A percentile compares a stretch with the other conserved stretches of the same genome.
These are phyloP conservation scores for Synergus umbraculus DNA, from an alignment of 2,888 invertebrate genomes.

Conservation along the genomic window DNA sequence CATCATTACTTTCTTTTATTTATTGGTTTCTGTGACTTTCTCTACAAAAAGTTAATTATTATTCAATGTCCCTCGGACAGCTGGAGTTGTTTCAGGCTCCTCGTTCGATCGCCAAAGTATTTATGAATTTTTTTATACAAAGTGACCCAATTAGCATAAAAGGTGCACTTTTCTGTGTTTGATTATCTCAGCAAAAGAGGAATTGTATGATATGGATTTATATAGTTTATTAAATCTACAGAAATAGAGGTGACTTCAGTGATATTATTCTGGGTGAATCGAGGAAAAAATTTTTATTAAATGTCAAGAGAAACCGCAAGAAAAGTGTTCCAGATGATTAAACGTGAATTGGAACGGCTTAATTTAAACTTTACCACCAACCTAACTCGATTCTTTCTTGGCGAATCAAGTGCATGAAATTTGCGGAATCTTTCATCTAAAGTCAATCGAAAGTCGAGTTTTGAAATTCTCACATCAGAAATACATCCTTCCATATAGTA, in stretches of 20 bases:
- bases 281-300: not conserved
- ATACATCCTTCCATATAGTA: conserved; percentile 44
- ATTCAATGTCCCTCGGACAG: too few relatives aligned
- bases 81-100: too few relatives aligned
- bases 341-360: not conserved
- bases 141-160: not conserved
- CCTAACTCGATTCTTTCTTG: not conserved
- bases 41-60: too few relatives aligned
- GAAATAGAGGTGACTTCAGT: not conserved
- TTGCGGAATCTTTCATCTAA: not conserved
- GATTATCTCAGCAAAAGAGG: not conserved
- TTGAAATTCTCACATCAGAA: conserved; percentile 40
- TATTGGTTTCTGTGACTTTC: not conserved
- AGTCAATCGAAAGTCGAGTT: not conserved
- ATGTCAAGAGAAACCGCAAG: not conserved
- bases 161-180: not conserved
- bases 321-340: not conserved
- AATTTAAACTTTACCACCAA: not conserved
- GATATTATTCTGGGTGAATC: not conserved
- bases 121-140: not conserved
- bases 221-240: too few relatives aligned
- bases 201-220: too few relatives aligned
- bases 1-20: conserved; percentile 28
- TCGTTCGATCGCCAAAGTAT: not conserved
- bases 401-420: not conserved